Conservation (phyloP, 2,888 invertebrate genomes). For the Phaedon cochleariae region DNA sequence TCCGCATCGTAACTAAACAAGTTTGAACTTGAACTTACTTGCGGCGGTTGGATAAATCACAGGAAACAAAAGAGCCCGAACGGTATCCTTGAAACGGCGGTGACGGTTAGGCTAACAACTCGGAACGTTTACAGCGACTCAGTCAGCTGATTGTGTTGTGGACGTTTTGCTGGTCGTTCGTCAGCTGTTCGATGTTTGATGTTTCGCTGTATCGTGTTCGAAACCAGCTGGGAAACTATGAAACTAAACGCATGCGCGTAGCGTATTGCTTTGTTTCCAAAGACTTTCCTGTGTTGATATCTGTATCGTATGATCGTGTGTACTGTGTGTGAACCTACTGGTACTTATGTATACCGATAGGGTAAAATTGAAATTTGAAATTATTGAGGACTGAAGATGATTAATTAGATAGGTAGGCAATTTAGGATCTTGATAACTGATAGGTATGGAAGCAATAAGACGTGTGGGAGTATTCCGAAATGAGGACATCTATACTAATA, state of each 20-base stretch:
- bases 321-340: no score
- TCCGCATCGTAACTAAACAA: not conserved
- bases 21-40: not conserved
- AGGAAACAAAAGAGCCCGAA: not conserved
- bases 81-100: not conserved
- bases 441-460: no score
- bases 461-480: no score
- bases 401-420: no score
- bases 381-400: no score
- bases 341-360: no score
- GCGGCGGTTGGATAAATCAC: not conserved
- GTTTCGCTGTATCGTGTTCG: no score
- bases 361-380: not conserved
- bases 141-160: constrained; percentile 47
- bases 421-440: no score
- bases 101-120: not conserved
- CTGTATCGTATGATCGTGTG: no score
- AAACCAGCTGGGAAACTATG: constrained; percentile 33
- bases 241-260: constrained; percentile 35
- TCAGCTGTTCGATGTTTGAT: constrained; percentile 40
- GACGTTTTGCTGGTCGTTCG: constrained; percentile 39
- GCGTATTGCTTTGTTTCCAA: constrained; percentile 36
- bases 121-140: constrained; percentile 26
- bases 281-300: not conserved
- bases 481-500: no score